Evolutionary conservation across 2,113 vertebrate species (phyloP), one percentile per base, ranked within the genome.

Genomic region (Engraulis encrasicolus): DNA sequence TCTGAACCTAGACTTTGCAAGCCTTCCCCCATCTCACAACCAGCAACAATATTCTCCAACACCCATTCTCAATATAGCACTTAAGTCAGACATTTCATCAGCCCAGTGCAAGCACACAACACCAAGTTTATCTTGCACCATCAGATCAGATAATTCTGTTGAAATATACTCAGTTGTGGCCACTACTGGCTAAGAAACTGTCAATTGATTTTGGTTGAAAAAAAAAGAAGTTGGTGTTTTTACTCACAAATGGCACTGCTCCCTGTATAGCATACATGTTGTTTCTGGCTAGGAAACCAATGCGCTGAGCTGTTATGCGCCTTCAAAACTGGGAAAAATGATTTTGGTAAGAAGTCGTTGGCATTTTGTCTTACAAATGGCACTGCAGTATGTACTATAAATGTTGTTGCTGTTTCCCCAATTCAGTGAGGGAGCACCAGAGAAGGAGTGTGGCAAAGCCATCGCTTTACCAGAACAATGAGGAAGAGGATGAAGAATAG

Each of bases 371-470:
- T 66, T 9, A 27, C 27, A 7, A 27, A 66, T 66, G n/a, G n/a
- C n/a, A n/a, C n/a, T n/a, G n/a, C n/a, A n/a, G n/a, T n/a, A n/a
- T n/a, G n/a, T n/a, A n/a, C n/a, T 45, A 45, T 9, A 45, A 45
- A 45, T 45, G 40, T 45, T 5, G 27, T 23, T 74, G 31, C 66
- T 17, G 34, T 74, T 71, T 2, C n/a, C n/a, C n/a, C 9, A 50
- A 27, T 34, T 34, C 1, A 95, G 95, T 94, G 50, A 88, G 34
- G 88, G 74, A 5, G 0, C 15, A 71, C 58, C 90, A 85, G 82
- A 93, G 92, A 88, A 94, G 91, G 71, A 17, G 54, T 77, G 36
- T 79, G 58, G 87, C 78, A 61, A 91, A 86, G 50, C 78, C 83
- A 31, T 27, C 80, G 83, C 85, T 86, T 82, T 88, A 90, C 81